A percentile compares a stretch with the other conserved stretches of the same genome.
Evolutionary conservation across 2,888 invertebrate species (phyloP).

Genomic region (Blastobasis adustella): DNA sequence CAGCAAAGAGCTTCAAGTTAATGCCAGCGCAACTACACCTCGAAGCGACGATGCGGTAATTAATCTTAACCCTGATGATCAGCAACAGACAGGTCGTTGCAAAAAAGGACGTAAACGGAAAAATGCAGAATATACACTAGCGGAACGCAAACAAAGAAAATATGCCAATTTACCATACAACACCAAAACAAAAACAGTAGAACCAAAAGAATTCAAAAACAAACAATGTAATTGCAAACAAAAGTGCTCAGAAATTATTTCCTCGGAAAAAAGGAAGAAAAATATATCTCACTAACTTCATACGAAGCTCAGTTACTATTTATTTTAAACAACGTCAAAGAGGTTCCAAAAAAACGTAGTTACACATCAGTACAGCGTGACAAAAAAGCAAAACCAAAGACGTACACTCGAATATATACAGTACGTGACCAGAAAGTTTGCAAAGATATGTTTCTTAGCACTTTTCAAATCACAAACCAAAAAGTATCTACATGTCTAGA

Average conservation of each 20-base stretch:
- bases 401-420: conserved; percentile 2
- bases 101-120: conserved; percentile 11
- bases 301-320: conserved; percentile 13
- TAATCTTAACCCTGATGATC: background rate
- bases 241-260: conserved; percentile 4
- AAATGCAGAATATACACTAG: conserved; percentile 1
- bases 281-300: conserved; percentile 11
- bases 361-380: background rate
- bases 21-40: no score
- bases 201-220: conserved; percentile 9
- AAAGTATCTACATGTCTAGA: background rate
- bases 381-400: conserved; percentile 1
- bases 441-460: conserved; percentile 4
- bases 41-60: background rate
- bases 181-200: conserved; percentile 8
- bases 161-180: conserved; percentile 11
- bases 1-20: no score
- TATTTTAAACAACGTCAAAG: conserved; percentile 9
- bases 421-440: background rate
- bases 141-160: conserved; percentile 8
- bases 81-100: background rate
- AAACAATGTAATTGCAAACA: conserved; percentile 5
- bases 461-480: conserved; percentile 3
- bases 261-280: conserved; percentile 11
- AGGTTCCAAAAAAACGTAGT: background rate